Percentiles rank a stretch among this genome's conserved stretches.
Conservation (phyloP, 2,113 vertebrate species). For the Orthonyx spaldingii region DNA sequence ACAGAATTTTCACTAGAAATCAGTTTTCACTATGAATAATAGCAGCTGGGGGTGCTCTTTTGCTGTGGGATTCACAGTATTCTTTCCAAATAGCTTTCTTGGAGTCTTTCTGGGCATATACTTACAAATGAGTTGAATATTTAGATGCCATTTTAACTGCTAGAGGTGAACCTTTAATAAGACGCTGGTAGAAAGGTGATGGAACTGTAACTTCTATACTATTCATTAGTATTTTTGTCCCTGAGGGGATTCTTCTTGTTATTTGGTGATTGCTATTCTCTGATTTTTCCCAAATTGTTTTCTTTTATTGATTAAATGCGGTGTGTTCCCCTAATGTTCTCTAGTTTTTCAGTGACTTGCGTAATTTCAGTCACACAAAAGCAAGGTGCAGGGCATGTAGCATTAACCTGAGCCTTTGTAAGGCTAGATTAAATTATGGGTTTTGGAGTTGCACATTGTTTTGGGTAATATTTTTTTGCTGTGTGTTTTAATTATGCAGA, state of each 20-base stretch:
- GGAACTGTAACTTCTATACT: background rate
- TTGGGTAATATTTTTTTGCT: background rate
- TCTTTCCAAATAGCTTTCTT: background rate
- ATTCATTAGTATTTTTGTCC: background rate
- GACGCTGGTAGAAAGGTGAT: background rate
- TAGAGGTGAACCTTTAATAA: background rate
- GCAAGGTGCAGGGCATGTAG: no score
- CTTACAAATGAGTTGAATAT: background rate
- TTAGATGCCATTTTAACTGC: background rate
- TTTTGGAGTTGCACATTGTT: background rate
- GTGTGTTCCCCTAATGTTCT: background rate
- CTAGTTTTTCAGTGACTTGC: background rate
- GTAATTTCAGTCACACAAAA: background rate
- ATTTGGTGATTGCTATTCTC: background rate
- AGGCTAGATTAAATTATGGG: accelerated
- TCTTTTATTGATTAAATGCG: background rate
- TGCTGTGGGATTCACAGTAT: background rate
- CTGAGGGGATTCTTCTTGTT: background rate
- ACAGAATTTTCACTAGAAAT: background rate
- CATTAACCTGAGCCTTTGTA: background rate
- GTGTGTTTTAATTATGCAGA: background rate
- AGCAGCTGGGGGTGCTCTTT: background rate
- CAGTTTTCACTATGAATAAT: background rate
- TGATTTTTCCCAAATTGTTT: background rate
- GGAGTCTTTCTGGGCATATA: background rate